These are phyloP conservation scores for Battus philenor DNA, from an alignment of 1,140 invertebrate genomes.

Conservation along the genomic window DNA sequence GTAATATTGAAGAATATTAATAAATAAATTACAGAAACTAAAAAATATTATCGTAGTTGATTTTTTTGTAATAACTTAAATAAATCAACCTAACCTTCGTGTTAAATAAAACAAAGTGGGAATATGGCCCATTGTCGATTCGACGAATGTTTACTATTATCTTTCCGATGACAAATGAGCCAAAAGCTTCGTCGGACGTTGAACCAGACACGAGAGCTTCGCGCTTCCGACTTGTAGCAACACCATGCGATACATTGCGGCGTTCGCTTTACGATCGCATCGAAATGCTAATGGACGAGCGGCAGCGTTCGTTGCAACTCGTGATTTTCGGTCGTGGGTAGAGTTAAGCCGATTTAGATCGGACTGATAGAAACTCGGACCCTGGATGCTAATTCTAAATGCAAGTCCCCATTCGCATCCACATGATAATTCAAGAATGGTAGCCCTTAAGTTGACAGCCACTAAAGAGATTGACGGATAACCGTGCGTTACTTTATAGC, in stretches of 20 bases:
- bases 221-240: constrained; percentile 8
- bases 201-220: constrained; percentile 20
- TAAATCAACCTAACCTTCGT: no score
- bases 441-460: constrained; percentile 34
- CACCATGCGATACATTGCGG: constrained; percentile 33
- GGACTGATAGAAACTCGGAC: constrained; percentile 44
- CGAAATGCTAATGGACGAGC: constrained; percentile 7
- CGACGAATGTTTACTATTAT: constrained; percentile 54
- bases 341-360: constrained; percentile 66
- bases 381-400: constrained; percentile 59
- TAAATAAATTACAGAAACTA: no score
- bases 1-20: no score
- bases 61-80: no score
- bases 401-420: constrained; percentile 41
- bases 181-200: constrained; percentile 41
- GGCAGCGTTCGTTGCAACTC: constrained; percentile 5
- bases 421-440: constrained; percentile 36
- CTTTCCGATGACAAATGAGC: constrained; percentile 62
- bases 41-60: no score
- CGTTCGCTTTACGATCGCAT: constrained; percentile 15
- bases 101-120: constrained; percentile 32
- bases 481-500: no score
- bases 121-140: constrained; percentile 56
- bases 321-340: constrained; percentile 23
- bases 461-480: constrained; percentile 24